phyloP scores from a whole-genome alignment of 1,140 invertebrate genomes.

The Vanessa tameamea region DNA sequence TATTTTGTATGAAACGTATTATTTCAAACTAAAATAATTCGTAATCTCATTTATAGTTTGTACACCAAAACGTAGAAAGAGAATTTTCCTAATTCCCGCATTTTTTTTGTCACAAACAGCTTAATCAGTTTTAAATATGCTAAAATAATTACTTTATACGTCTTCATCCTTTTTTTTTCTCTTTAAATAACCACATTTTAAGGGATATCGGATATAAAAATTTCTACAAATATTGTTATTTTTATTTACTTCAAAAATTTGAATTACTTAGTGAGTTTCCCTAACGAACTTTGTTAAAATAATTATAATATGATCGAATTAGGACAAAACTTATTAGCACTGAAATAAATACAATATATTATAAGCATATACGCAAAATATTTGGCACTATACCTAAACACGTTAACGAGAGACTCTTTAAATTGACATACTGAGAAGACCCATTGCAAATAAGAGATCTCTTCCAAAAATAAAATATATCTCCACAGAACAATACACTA shows the following conservation, averaged over 20 bases:
- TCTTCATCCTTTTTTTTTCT: not conserved
- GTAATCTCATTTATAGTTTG: too few species aligned
- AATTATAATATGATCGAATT: conserved; percentile 20
- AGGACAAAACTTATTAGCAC: conserved; percentile 15
- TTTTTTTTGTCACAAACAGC: too few species aligned
- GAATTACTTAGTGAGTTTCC: conserved; percentile 4
- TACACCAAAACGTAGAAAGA: too few species aligned
- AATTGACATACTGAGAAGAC: conserved; percentile 56
- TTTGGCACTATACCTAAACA: conserved; percentile 71
- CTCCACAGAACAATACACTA: conserved; percentile 58
- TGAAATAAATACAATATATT: conserved; percentile 31
- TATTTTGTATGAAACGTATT: not conserved
- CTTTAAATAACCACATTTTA: not conserved
- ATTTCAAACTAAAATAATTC: not conserved
- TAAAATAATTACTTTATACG: too few species aligned
- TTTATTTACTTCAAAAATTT: conserved; percentile 8
- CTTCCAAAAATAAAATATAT: conserved; percentile 58
- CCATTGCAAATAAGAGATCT: conserved; percentile 56
- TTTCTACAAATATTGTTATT: conserved; percentile 24
- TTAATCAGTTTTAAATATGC: too few species aligned
- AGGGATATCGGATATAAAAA: not conserved
- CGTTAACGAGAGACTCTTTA: conserved; percentile 52
- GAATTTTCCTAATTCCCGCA: too few species aligned
- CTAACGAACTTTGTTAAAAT: conserved; percentile 1
- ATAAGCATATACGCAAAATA: conserved; percentile 56